Evolutionary conservation across 64 coral and sea anemone genomes (phyloP), one percentile per base, ranked within the genome.

Genomic region (Porites australiensis): DNA sequence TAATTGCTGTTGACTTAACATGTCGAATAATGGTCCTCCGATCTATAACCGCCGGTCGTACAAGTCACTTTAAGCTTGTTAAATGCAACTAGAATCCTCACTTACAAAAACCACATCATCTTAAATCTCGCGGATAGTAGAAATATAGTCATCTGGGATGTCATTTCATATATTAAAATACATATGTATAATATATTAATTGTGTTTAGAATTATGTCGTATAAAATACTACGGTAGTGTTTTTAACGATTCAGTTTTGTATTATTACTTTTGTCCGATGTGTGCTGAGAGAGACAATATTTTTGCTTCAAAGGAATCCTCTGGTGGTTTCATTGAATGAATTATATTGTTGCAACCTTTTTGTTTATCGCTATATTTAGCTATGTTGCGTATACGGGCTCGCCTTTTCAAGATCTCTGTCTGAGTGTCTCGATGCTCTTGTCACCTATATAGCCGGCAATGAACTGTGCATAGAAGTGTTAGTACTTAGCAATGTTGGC

Each of bases 261-360:
- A 4, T 16, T 48, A 8, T 63, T 19, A 49, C n/a, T 64, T 82
- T 43, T 44, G 50, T 55, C 22, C 8, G 57, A n/a, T 81, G 78
- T 5, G 58, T 46, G 79, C 65, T 7, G 8, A 84, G 23, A 64
- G 63, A 11, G 44, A 84, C 63, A 84, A 84, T 84, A 84, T 84
- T 84, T 53, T 68, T 21, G 15, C 16, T 68, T 9, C 20, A 69
- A 14, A 47, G 63, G 81, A 69, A 84, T 84, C 81, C 52, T 50
- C 62, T 51, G 19, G 44, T 16, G 18, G 22, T 18, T 18, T 55
- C 16, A 55, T 22, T 68, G 62, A 84, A 22, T 69, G 45, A 22
- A 44, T 68, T 19, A 84, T 84, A 84, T 84, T 84, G 81, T 21
- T 45, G 6, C 18, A 47, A 50, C 47, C 67, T 68, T 84, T 84